Evolutionary conservation across 2,888 invertebrate species (phyloP), one percentile per base, ranked within the genome.

Genomic region (Caenorhabditis macrosperma): DNA sequence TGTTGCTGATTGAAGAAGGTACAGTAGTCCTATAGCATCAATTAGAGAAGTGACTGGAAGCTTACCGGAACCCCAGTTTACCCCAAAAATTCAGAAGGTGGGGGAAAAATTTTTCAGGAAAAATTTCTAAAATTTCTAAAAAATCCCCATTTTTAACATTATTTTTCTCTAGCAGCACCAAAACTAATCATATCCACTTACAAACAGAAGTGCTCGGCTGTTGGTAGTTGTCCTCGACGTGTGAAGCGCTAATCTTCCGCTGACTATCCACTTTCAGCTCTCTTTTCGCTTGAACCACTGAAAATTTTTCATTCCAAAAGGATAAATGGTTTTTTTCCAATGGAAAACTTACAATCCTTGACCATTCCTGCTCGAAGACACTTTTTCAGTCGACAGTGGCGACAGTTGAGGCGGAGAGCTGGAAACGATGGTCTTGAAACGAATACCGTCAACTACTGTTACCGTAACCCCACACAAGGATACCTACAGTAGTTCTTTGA

Each of bases 241-340:
- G 67, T 20, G 28, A 15, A 3, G 9, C 28, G 59, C 33, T 30
- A n/a, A 44, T 41, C 46, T 24, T 46, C 50, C 10, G 10, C 10
- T 3, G 28, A 28, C 20, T 5, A n/a, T 59, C 28, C 1, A 22
- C 1, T 67, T 67, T 46, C 9, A 60, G n/a, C n/a, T 74, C 76
- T 12, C 76, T 46, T 44, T 79, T 79, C 15, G 79, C 74, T 69
- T 79, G 79, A 15, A 79, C 79, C 20, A 79, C 79, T 79, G 79
- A 28, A 60, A 69, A 30, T 38, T 28, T 30, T 55, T 63, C 35
- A 12, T 38, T n/a, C n/a, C n/a, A n/a, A n/a, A n/a, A n/a, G n/a
- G n/a, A n/a, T n/a, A n/a, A n/a, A n/a, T n/a, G n/a, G n/a, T n/a
- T n/a, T n/a, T n/a, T n/a, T n/a, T n/a, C n/a, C n/a, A n/a, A n/a